A percentile compares a stretch with the other conserved stretches of the same genome.
These are phyloP conservation scores for Cyrtodaria siliqua DNA, from an alignment of 2,888 invertebrate genomes.

Conservation along the genomic window DNA sequence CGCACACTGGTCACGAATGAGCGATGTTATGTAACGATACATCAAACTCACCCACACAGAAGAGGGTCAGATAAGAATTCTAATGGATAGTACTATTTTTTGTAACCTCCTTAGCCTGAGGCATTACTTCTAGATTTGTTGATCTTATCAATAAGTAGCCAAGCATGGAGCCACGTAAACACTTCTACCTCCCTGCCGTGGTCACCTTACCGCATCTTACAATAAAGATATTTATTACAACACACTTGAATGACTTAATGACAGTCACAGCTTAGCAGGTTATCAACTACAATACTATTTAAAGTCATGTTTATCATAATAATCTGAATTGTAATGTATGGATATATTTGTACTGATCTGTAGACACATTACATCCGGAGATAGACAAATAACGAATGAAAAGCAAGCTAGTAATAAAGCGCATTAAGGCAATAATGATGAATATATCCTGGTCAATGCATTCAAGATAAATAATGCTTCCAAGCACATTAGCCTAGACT, in stretches of 20 bases:
- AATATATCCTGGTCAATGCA: too few species aligned
- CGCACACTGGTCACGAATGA: conserved; percentile 15
- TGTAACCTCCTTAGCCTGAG: conserved; percentile 41
- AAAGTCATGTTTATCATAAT: too few species aligned
- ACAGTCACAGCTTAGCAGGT: too few species aligned
- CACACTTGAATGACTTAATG: conserved; percentile 6
- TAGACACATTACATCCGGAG: too few species aligned
- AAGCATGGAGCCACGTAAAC: conserved; percentile 30
- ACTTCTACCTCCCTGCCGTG: conserved; percentile 2
- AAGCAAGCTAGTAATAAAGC: too few species aligned
- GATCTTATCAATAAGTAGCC: conserved; percentile 52
- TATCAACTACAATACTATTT: too few species aligned
- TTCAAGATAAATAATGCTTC: too few species aligned
- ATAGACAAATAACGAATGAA: too few species aligned
- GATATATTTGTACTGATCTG: too few species aligned
- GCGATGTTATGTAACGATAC: conserved; percentile 39
- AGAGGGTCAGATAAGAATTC: conserved; percentile 25
- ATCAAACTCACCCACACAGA: conserved; percentile 46
- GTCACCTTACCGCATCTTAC: conserved; percentile 14
- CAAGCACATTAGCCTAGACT: too few species aligned
- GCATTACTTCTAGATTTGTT: conserved; percentile 28
- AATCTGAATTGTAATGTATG: too few species aligned
- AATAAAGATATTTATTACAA: background rate
- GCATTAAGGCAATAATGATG: too few species aligned
- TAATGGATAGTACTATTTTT: conserved; percentile 43